phyloP scores from a whole-genome alignment of 2,888 invertebrate genomes.

The Teleiodes luculella region DNA sequence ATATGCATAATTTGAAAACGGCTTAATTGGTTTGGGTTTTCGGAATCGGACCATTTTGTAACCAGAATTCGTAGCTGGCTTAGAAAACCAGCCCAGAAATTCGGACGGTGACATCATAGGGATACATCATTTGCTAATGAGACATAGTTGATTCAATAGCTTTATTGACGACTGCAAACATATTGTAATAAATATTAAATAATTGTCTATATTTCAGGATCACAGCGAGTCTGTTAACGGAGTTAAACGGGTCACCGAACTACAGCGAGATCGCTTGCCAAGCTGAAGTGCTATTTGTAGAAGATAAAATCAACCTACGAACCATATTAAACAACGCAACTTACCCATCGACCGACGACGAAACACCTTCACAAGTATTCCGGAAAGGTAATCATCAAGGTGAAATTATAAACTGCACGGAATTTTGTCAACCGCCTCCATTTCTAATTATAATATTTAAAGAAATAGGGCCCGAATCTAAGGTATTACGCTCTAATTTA shows the following conservation, averaged over 20 bases:
- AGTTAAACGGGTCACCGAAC: conserved; percentile 34
- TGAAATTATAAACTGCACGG: neutral
- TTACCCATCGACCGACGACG: neutral
- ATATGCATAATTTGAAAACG: too few species aligned
- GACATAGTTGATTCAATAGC: too few species aligned
- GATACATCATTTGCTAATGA: too few species aligned
- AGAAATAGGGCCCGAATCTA: too few species aligned
- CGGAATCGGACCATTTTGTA: too few species aligned
- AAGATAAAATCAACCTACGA: neutral
- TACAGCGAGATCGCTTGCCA: conserved; percentile 47
- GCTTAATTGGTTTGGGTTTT: too few species aligned
- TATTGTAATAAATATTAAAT: neutral
- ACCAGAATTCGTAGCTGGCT: too few species aligned
- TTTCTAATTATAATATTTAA: too few species aligned
- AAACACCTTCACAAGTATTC: neutral
- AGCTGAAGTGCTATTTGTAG: conserved; percentile 36
- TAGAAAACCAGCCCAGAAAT: too few species aligned
- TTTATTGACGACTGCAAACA: neutral
- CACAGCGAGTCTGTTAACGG: conserved; percentile 40
- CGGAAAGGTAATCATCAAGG: neutral
- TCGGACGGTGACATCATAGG: too few species aligned
- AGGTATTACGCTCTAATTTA: too few species aligned
- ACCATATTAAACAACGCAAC: neutral
- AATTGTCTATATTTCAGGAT: conserved; percentile 35
- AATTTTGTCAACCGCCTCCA: too few species aligned